Conservation (phyloP, 2,797 vertebrate genomes). For the Mormyrus hasselquistii region DNA sequence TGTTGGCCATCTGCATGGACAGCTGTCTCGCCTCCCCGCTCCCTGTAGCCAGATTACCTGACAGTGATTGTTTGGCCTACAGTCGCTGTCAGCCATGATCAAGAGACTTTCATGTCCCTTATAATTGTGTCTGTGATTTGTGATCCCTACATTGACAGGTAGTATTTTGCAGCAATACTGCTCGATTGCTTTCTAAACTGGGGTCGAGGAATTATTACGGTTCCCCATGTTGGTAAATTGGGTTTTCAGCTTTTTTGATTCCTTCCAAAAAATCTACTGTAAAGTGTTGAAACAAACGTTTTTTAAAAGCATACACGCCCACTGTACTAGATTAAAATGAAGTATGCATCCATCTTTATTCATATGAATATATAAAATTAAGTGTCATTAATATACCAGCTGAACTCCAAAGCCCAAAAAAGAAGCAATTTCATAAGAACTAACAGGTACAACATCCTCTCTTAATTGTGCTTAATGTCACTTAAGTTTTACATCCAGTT, state of each 20-base stretch:
- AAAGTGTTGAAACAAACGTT: neutral
- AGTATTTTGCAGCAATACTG: neutral
- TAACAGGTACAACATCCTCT: neutral
- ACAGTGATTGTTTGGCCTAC: neutral
- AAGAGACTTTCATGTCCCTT: neutral
- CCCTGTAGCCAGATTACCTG: neutral
- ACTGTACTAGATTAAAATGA: neutral
- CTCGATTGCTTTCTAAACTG: neutral
- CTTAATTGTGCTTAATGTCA: neutral
- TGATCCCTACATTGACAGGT: neutral
- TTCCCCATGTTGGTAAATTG: neutral
- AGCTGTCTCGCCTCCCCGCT: neutral
- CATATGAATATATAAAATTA: neutral
- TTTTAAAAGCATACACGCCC: neutral
- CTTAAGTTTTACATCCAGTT: neutral
- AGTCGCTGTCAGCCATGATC: neutral
- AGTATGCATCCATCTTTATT: neutral
- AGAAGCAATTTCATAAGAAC: neutral
- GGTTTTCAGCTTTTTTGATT: slow-evolving; percentile 6
- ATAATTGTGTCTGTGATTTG: neutral
- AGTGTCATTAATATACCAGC: neutral
- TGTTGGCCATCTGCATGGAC: neutral
- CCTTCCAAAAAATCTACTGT: neutral
- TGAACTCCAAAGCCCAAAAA: neutral
- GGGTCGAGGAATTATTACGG: neutral